Percentiles rank a stretch among this genome's conserved stretches.
Conservation (phyloP, 2,797 vertebrate species). For the Danio kyathit region DNA sequence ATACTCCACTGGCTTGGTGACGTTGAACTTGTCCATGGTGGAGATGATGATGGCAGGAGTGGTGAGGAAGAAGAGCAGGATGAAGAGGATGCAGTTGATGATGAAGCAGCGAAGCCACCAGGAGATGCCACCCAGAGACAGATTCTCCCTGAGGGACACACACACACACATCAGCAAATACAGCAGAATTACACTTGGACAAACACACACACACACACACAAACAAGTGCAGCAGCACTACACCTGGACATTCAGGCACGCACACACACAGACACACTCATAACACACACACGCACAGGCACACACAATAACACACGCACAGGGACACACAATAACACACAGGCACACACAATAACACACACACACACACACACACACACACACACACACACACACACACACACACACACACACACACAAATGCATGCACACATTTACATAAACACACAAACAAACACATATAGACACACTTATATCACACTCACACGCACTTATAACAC, state of each 20-base stretch:
- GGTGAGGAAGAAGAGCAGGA: slow-evolving; percentile 98
- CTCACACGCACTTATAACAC: too few relatives aligned
- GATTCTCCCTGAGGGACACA: slow-evolving; percentile 85
- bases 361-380: background rate
- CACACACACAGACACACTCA: too few relatives aligned
- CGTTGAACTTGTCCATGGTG: slow-evolving; percentile 99
- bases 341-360: too few relatives aligned
- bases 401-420: too few relatives aligned
- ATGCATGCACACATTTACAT: too few relatives aligned
- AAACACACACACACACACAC: too few relatives aligned
- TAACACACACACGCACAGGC: background rate
- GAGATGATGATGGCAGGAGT: slow-evolving; percentile 98
- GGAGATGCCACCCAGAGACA: slow-evolving; percentile 90
- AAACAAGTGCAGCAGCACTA: too few relatives aligned
- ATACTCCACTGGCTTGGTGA: slow-evolving; percentile 96
- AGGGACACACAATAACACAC: too few relatives aligned
- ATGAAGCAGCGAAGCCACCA: slow-evolving; percentile 98
- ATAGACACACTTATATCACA: too few relatives aligned
- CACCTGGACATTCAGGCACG: background rate
- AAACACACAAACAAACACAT: too few relatives aligned
- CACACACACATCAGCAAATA: slow-evolving; percentile 1
- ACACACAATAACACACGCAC: background rate
- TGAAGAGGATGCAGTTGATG: slow-evolving; percentile 94
- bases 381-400: too few relatives aligned
- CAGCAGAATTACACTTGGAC: background rate